These are phyloP conservation scores for Gobio occitaniae DNA, from an alignment of 2,797 vertebrate genomes.

Conservation along the genomic window DNA sequence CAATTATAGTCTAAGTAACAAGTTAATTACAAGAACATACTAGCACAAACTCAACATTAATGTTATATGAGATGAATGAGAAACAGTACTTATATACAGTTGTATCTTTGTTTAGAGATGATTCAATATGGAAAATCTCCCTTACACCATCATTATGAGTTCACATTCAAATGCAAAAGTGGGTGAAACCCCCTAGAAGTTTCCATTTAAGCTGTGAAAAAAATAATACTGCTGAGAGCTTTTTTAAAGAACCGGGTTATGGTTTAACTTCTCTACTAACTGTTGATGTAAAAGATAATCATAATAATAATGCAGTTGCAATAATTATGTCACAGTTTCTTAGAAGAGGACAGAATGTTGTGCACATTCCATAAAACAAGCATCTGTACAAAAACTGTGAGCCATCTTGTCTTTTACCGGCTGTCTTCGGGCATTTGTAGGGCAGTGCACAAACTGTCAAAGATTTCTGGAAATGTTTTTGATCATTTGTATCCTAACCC, in stretches of 20 bases:
- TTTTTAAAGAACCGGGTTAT: not conserved
- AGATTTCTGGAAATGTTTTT: not conserved
- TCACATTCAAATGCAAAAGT: slow-evolving; percentile 3
- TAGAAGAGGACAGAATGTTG: not conserved
- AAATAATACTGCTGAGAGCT: not conserved
- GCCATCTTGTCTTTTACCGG: not conserved
- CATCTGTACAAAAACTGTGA: not conserved
- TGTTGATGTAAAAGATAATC: not conserved
- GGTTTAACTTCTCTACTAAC: not conserved
- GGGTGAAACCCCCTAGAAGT: not conserved
- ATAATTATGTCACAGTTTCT: not conserved
- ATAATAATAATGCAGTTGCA: not conserved
- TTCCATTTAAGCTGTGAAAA: not conserved
- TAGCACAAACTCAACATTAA: not conserved
- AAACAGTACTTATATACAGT: not conserved
- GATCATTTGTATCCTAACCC: slow-evolving; percentile 80
- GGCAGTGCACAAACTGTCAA: not conserved
- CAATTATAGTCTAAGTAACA: not conserved
- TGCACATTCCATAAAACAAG: not conserved
- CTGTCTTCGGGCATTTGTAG: not conserved
- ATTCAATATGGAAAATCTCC: slow-evolving; percentile 14
- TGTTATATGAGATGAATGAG: not conserved
- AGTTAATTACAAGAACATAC: not conserved
- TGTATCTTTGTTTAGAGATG: not conserved
- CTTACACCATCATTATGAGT: not conserved